Evolutionary conservation across 2,888 invertebrate genomes (phyloP), one percentile per base, ranked within the genome.

Genomic region (Cephus runcator): DNA sequence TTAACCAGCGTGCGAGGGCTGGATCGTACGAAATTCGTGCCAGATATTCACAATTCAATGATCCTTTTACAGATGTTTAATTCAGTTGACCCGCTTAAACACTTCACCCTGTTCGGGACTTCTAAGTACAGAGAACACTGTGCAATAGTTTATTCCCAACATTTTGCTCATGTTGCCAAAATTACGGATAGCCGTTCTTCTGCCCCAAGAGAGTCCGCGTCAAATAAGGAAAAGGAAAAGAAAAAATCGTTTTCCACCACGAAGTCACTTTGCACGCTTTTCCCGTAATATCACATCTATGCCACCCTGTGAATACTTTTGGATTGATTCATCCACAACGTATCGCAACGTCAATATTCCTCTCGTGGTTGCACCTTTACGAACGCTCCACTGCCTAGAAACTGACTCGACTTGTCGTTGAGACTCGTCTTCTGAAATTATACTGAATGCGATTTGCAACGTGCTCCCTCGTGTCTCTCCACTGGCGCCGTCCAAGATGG

Each of bases 101-200:
- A 85, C 85, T 87, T 87, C 85, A 87, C 89, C 88, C 88, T 88
- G 84, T 82, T 88, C 88, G 87, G 90, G 90, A 90, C 90, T 90
- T 90, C 90, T 90, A 90, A 90, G 90, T 86, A 90, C 88, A 88
- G 89, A 88, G 84, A 89, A 89, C 73, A 89, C 88, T 77, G 86
- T 87, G 87, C 87, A 87, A 89, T 88, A 88, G 88, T 89, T 89
- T 84, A 86, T 89, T 83, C 88, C 88, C 85, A 88, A 87, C 83
- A 89, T 89, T 82, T 89, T 89, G 84, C 83, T 85, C 89, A 89
- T 89, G 82, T 83, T 88, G 87, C 79, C 68, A 80, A 79, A 79
- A 71, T 71, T 31, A 31, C 71, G 71, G 71, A 34, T 40, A 33
- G 34, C 35, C 12, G 75, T 4, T 33, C 2, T 56, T 23, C 56